Evolutionary conservation across 2,888 invertebrate species (phyloP).

Genomic region (Mythimna loreyi): DNA sequence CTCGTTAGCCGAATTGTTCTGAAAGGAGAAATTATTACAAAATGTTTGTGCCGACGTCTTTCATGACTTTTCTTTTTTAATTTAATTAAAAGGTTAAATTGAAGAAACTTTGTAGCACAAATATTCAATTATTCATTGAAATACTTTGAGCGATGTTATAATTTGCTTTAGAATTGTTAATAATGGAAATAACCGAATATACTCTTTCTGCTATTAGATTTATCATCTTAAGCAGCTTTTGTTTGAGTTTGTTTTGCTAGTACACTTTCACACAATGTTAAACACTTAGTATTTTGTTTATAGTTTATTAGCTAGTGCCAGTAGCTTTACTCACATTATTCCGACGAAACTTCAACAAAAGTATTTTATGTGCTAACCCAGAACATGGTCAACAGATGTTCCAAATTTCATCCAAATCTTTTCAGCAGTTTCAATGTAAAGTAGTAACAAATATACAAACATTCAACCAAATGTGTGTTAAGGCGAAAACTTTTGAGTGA

Average conservation of each 20-base stretch:
- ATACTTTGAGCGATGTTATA: constrained; percentile 17
- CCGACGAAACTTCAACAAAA: too few species aligned
- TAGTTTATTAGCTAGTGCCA: not conserved
- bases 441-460: too few species aligned
- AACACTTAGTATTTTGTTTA: not conserved
- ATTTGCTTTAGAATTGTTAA: constrained; percentile 23
- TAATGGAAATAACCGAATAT: constrained; percentile 6
- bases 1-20: constrained; percentile 52
- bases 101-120: constrained; percentile 27
- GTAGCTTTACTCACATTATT: too few species aligned
- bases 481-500: too few species aligned
- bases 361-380: too few species aligned
- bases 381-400: too few species aligned
- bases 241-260: not conserved
- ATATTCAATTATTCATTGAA: constrained; percentile 39
- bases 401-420: too few species aligned
- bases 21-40: constrained; percentile 46
- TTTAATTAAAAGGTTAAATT: constrained; percentile 39
- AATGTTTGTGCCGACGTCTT: constrained; percentile 53
- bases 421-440: too few species aligned
- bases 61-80: constrained; percentile 44
- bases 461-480: too few species aligned
- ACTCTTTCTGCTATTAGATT: not conserved
- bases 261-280: not conserved
- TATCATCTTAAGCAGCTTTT: not conserved